Conservation (phyloP, 2,113 vertebrate genomes). For the Numenius arquata region DNA sequence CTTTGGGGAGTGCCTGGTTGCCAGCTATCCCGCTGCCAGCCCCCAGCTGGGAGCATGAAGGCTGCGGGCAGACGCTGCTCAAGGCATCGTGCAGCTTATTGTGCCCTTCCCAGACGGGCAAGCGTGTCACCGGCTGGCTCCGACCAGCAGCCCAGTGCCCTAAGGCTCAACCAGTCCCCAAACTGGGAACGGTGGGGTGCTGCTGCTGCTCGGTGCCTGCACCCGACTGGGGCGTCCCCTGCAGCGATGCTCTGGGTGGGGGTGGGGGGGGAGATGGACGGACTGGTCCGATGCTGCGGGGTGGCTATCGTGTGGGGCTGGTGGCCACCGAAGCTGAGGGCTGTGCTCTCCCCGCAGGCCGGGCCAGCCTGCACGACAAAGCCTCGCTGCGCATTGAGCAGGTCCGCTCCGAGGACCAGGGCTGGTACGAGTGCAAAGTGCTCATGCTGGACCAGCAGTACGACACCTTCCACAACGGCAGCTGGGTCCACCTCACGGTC, state of each 20-base stretch:
- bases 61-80: neutral
- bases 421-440: constrained; percentile 98
- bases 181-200: rapidly evolving
- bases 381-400: constrained; percentile 96
- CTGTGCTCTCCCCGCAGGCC: constrained; percentile 72
- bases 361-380: constrained; percentile 93
- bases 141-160: rapidly evolving
- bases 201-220: no score
- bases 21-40: neutral
- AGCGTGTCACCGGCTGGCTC: rapidly evolving
- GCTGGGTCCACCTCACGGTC: constrained; percentile 98
- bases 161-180: neutral
- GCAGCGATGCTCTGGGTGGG: rapidly evolving
- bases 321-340: neutral
- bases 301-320: rapidly evolving
- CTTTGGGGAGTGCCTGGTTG: neutral
- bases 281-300: rapidly evolving
- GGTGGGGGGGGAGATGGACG: neutral
- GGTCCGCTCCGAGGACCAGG: constrained; percentile 95
- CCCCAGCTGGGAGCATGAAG: neutral
- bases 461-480: constrained; percentile 98
- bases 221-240: neutral
- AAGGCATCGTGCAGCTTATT: neutral
- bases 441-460: constrained; percentile 98
- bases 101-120: neutral